phyloP scores from a whole-genome alignment of 2,113 vertebrate species.

The Merops nubicus region DNA sequence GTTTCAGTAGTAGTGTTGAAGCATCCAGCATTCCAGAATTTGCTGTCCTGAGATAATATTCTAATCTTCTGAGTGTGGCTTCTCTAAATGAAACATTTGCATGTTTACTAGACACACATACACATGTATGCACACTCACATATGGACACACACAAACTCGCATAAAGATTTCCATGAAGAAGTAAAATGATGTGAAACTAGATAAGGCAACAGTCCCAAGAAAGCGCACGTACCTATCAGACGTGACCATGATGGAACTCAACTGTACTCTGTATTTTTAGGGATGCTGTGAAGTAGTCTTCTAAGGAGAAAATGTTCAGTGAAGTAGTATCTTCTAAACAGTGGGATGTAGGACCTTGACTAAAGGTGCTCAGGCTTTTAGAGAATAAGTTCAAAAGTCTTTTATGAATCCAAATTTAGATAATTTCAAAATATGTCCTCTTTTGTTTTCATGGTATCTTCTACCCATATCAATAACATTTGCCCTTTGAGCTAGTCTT shows the following conservation, averaged over 20 bases:
- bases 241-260: not conserved
- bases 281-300: not conserved
- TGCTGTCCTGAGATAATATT: not conserved
- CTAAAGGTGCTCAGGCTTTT: not conserved
- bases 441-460: not conserved
- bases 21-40: not conserved
- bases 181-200: not conserved
- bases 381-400: not conserved
- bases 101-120: not conserved
- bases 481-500: not conserved
- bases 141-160: not conserved
- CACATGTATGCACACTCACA: accelerated
- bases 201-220: not conserved
- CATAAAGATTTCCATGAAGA: not conserved
- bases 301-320: not conserved
- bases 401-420: not conserved
- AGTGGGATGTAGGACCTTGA: not conserved
- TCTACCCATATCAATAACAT: not conserved
- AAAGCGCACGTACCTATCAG: not conserved
- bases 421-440: not conserved
- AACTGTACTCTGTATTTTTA: not conserved
- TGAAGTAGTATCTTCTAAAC: not conserved
- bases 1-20: not conserved
- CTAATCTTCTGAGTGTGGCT: not conserved
- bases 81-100: not conserved